Base-by-base conservation (phyloP, 1,140 invertebrate genomes). In the Nylanderia fulva region DNA sequence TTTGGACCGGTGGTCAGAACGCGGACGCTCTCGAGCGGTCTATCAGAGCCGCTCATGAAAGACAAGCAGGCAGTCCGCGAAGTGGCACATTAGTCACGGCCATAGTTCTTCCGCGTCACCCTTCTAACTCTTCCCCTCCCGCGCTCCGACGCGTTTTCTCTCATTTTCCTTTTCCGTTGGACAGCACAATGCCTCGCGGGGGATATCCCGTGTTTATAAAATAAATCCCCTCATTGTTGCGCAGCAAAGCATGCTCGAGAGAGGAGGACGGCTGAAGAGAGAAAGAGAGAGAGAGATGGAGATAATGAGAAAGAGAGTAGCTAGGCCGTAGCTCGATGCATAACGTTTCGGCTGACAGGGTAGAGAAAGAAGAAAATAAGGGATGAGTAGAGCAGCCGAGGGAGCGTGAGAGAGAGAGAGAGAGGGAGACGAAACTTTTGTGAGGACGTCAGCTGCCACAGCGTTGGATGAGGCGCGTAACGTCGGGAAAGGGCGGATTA, bases 391-490 rank as follows among this genome's bases (percentile, higher is more conserved):
- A 15, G 52, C 45, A 48, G n/a, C n/a, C n/a, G n/a, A n/a, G 48
- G 83, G 45, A 58, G 5, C 39, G 82, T 15, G 52, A 33, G 75
- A 42, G 84, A 24, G 39, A 7, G 76, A 24, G 27, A 21, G 39
- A 45, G 39, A 13, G 69, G 36, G 72, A 52, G 77, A 71, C 69
- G 86, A 60, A 91, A 93, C 91, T 94, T 94, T 94, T 93, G 93
- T 92, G 68, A 74, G 74, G 86, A 80, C 90, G 91, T 93, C 93
- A 94, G 93, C 93, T 94, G 93, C 87, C 86, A 77, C 42, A 83
- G 66, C 64, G 75, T 36, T 58, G 74, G 33, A 80, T 58, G 85
- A 64, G 76, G 54, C 85, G 79, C 54, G 80, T 72, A 74, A 80
- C 85, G 75, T 71, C n/a, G 87, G 90, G 87, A 91, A 92, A 92